Evolutionary conservation across 2,888 invertebrate genomes (phyloP), one percentile per base, ranked within the genome.

Genomic region (Chrysolina oricalcia): DNA sequence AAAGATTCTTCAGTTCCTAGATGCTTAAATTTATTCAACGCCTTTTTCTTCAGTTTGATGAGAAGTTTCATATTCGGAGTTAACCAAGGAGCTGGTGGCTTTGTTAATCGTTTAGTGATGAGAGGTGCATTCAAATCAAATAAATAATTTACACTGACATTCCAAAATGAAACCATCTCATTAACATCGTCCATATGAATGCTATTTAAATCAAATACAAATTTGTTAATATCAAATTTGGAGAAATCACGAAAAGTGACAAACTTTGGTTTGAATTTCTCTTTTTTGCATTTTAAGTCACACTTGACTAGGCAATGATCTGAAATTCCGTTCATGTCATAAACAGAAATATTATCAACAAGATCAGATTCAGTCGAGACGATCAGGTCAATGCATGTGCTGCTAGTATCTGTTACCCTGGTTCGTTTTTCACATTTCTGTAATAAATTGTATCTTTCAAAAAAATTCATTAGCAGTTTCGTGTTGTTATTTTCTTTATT

Each of bases 321-420:
- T n/a, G n/a, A n/a, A n/a, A n/a, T n/a, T n/a, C 48, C 62, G 6
- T 68, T 62, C 40, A 62, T 73, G 35, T 69, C 63, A 15, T 62
- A 23, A 27, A 69, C 69, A 11, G 23, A 53, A 17, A 35, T n/a
- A 43, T 72, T 21, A 13, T 19, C 40, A 10, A 50, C 15, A 65
- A 72, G 17, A 13, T 64, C 21, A 21, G 3, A 5, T 40, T 50
- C 50, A 17, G 65, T 35, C 1, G 62, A n/a, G 2, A 72, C n/a
- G n/a, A 72, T 15, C n/a, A 66, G 4, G 40, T 72, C 50, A 40
- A 72, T 65, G 1, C 27, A 56, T 13, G 72, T 72, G 13, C 35
- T 46, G 8, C 11, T 19, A 35, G n/a, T 62, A 10, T 17, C 3
- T 15, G 46, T 63, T 4, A n/a, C n/a, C 13, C 63, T 40, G 19